Conservation (phyloP, 2,113 vertebrate species). For the Tyrannus savana region DNA sequence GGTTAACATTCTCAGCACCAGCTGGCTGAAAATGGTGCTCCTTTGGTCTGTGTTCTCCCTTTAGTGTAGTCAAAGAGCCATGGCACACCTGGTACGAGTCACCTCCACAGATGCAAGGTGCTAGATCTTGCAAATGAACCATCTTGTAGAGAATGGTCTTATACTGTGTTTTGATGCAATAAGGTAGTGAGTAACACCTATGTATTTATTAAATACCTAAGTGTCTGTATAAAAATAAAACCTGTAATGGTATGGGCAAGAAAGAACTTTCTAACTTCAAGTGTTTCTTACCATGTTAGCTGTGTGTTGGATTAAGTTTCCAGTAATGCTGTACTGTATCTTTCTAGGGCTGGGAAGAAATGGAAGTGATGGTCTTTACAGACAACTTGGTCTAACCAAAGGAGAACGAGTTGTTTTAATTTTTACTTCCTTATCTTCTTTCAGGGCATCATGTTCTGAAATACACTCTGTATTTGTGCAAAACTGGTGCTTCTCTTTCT, state of each 20-base stretch:
- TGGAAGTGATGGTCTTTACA: neutral
- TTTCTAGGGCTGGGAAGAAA: neutral
- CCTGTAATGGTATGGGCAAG: neutral
- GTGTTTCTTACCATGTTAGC: neutral
- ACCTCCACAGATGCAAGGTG: accelerated
- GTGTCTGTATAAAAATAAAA: neutral
- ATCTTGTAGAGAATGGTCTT: neutral
- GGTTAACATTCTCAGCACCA: neutral
- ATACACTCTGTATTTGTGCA: neutral
- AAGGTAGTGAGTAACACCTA: neutral
- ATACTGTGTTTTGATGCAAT: neutral
- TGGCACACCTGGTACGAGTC: no score
- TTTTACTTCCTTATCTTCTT: neutral
- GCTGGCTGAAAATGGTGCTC: neutral
- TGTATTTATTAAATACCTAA: neutral
- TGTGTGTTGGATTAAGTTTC: neutral
- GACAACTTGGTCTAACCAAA: neutral
- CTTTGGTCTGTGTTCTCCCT: neutral
- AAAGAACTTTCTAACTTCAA: neutral
- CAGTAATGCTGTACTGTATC: neutral
- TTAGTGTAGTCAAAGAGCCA: neutral
- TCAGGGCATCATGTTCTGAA: neutral
- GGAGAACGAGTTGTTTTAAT: neutral
- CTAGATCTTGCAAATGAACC: neutral
- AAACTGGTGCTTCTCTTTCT: neutral